Conservation (phyloP, 2,797 vertebrate species). For the Thripadectes ignobilis region DNA sequence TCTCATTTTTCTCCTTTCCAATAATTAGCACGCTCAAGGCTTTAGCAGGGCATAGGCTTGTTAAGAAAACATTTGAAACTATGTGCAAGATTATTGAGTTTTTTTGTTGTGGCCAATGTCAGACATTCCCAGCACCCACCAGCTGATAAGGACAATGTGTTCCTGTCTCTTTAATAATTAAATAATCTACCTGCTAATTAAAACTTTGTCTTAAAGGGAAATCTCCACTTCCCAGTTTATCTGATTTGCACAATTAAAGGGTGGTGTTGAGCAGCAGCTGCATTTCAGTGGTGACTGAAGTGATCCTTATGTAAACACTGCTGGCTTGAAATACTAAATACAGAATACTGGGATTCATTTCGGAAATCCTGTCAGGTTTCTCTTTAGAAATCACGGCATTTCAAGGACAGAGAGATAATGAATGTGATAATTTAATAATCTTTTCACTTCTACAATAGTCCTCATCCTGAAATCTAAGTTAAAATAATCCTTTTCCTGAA, state of each 20-base stretch:
- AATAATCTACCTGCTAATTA: constrained; percentile 41
- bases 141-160: not conserved
- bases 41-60: not conserved
- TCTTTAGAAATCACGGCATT: not conserved
- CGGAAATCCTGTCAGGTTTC: not conserved
- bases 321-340: not conserved
- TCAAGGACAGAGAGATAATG: not conserved
- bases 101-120: not conserved
- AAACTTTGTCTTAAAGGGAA: constrained; percentile 27
- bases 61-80: not conserved
- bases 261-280: constrained; percentile 1
- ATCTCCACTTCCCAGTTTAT: not conserved
- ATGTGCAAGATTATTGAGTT: not conserved
- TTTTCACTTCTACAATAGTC: not conserved
- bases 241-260: not conserved
- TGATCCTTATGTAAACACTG: not conserved
- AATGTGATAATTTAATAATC: not conserved
- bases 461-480: not conserved
- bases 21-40: not conserved
- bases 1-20: not conserved
- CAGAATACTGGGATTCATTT: not conserved
- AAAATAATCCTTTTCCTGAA: not conserved
- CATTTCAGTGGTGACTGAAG: not conserved
- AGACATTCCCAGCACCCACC: not conserved
- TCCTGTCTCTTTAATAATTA: constrained; percentile 4